A percentile compares a stretch with the other conserved stretches of the same genome.
These are phyloP conservation scores for Nautilus pompilius DNA, from an alignment of 1,140 invertebrate species.

Conservation along the genomic window DNA sequence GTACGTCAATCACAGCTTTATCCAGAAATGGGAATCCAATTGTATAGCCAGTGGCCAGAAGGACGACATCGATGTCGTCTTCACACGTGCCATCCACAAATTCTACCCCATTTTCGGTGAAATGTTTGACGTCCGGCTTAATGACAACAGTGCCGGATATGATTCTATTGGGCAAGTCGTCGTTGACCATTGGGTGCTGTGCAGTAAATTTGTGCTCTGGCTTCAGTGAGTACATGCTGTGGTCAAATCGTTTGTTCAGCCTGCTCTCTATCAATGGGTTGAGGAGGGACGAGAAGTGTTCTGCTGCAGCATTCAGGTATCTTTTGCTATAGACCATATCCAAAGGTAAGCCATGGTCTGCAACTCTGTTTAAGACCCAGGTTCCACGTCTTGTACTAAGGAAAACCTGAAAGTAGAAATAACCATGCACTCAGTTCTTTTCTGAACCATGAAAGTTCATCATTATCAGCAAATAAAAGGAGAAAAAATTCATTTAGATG, in stretches of 20 bases:
- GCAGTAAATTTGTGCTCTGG: slow-evolving; percentile 53
- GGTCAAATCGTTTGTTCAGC: slow-evolving; percentile 52
- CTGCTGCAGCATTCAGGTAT: background rate
- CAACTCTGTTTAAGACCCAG: slow-evolving; percentile 54
- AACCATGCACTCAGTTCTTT: too few species aligned
- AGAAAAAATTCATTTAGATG: too few species aligned
- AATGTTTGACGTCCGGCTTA: slow-evolving; percentile 47
- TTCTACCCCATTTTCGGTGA: slow-evolving; percentile 47
- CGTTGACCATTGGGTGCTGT: slow-evolving; percentile 59
- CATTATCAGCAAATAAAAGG: too few species aligned
- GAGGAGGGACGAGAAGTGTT: background rate
- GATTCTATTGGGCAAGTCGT: slow-evolving; percentile 58
- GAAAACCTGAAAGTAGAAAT: slow-evolving; percentile 46
- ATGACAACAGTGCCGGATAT: slow-evolving; percentile 54
- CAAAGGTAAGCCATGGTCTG: slow-evolving; percentile 26
- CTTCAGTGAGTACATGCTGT: slow-evolving; percentile 55
- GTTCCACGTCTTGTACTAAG: slow-evolving; percentile 55
- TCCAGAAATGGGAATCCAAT: slow-evolving; percentile 45
- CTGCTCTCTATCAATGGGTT: background rate
- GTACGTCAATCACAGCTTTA: slow-evolving; percentile 35
- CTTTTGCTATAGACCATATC: slow-evolving; percentile 15
- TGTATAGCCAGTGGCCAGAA: slow-evolving; percentile 43
- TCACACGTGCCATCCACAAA: slow-evolving; percentile 51
- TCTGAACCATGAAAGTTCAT: too few species aligned
- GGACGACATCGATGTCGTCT: slow-evolving; percentile 39